Conservation (phyloP, 2,113 vertebrate genomes). For the Phylloscopus trochilus region DNA sequence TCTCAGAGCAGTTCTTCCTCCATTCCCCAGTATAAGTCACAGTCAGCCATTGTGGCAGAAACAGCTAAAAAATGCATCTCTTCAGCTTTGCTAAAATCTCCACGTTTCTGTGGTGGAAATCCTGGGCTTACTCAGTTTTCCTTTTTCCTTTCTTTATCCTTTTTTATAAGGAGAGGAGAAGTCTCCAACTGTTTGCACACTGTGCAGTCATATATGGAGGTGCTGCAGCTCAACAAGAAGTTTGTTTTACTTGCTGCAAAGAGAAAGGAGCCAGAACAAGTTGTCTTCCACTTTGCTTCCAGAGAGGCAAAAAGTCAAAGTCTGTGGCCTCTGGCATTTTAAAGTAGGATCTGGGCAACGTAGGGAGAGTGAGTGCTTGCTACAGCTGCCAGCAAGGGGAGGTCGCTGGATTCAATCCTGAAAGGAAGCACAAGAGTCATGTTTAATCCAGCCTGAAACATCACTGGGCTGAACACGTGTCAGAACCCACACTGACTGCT, state of each 20-base stretch:
- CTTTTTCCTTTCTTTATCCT: background rate
- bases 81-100: background rate
- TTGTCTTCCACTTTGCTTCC: constrained; percentile 54
- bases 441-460: background rate
- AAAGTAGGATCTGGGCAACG: constrained; percentile 97
- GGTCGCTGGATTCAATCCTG: constrained; percentile 98
- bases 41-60: constrained; percentile 20
- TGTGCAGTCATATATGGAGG: constrained; percentile 8
- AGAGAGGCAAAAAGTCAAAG: background rate
- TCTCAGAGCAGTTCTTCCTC: background rate
- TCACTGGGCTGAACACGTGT: background rate
- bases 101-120: background rate
- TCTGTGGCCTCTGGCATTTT: constrained; percentile 57
- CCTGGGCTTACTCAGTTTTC: background rate
- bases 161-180: constrained; percentile 21
- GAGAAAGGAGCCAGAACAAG: constrained; percentile 33
- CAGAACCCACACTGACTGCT: background rate
- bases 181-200: background rate
- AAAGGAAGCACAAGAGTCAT: constrained; percentile 38
- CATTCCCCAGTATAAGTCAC: background rate
- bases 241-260: constrained; percentile 29
- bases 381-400: constrained; percentile 92
- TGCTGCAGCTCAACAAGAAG: background rate
- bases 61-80: background rate
- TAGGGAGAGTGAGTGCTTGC: constrained; percentile 98